Conservation (phyloP, 2,888 invertebrate genomes). For the Phragmatobia fuliginosa region DNA sequence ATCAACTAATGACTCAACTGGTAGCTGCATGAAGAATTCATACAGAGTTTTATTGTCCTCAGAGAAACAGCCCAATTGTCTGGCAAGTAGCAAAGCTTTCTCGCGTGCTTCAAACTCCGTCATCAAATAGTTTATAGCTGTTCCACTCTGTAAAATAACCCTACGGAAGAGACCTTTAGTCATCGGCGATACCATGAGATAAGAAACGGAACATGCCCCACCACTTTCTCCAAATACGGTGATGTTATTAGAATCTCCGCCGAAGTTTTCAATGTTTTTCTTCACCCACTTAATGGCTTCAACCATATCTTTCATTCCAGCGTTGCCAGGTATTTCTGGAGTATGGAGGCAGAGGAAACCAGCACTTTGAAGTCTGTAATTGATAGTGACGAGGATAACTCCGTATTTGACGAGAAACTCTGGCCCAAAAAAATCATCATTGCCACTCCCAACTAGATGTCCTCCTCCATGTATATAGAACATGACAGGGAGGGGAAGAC, state of each 20-base stretch:
- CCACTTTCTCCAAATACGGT: conserved; percentile 81
- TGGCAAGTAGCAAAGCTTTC: conserved; percentile 64
- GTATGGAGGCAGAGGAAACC: conserved; percentile 76
- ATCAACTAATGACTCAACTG: conserved; percentile 55
- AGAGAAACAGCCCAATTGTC: conserved; percentile 63
- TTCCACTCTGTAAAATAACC: conserved; percentile 90
- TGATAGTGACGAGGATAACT: conserved; percentile 74
- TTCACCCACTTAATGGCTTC: conserved; percentile 75
- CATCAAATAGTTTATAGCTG: conserved; percentile 84
- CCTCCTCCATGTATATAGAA: conserved; percentile 76
- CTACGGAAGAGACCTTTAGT: conserved; percentile 73
- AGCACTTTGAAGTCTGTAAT: conserved; percentile 73
- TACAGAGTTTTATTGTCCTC: conserved; percentile 64
- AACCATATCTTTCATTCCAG: conserved; percentile 81
- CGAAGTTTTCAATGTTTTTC: conserved; percentile 71
- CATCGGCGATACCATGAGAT: conserved; percentile 78
- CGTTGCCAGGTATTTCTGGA: conserved; percentile 77
- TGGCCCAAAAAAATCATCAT: conserved; percentile 70
- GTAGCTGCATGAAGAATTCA: conserved; percentile 64
- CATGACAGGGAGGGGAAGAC: conserved; percentile 67
- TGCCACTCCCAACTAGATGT: conserved; percentile 65
- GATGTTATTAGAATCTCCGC: conserved; percentile 75
- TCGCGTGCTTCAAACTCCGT: conserved; percentile 80
- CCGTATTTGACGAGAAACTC: conserved; percentile 71
- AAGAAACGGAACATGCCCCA: conserved; percentile 66